These are phyloP conservation scores for Parthenolecanium corni DNA, from an alignment of 2,888 invertebrate species.

Conservation along the genomic window DNA sequence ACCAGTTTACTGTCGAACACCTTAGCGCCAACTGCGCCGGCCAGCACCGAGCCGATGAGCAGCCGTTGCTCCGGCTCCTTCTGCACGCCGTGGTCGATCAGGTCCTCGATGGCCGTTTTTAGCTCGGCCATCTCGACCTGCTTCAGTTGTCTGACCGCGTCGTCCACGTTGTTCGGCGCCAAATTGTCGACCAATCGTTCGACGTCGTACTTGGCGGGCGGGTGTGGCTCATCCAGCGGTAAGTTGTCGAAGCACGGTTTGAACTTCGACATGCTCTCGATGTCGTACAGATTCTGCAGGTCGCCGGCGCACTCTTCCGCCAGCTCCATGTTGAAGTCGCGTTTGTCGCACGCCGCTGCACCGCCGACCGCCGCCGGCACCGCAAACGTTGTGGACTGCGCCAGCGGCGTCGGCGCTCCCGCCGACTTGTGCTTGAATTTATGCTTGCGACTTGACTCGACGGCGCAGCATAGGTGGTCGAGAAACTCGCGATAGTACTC, in stretches of 20 bases:
- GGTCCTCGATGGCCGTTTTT: constrained; percentile 10
- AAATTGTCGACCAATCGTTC: constrained; percentile 6
- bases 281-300: constrained; percentile 1
- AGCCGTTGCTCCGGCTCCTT: constrained; percentile 8
- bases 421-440: background rate
- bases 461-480: background rate
- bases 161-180: background rate
- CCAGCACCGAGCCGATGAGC: background rate
- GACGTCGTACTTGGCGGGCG: background rate
- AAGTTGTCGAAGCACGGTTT: background rate
- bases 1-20: background rate
- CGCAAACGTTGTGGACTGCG: background rate
- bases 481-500: constrained; percentile 16
- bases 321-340: background rate
- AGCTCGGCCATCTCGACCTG: background rate
- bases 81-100: constrained; percentile 1
- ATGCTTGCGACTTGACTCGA: constrained; percentile 7
- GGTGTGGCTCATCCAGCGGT: background rate
- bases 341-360: background rate
- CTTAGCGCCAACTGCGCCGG: background rate
- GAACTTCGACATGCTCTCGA: constrained; percentile 6
- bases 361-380: background rate
- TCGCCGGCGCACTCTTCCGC: constrained; percentile 1
- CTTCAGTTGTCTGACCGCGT: constrained; percentile 1
- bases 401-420: background rate